phyloP scores from a whole-genome alignment of 2,888 invertebrate species.

The Lycophotia porphyrea region DNA sequence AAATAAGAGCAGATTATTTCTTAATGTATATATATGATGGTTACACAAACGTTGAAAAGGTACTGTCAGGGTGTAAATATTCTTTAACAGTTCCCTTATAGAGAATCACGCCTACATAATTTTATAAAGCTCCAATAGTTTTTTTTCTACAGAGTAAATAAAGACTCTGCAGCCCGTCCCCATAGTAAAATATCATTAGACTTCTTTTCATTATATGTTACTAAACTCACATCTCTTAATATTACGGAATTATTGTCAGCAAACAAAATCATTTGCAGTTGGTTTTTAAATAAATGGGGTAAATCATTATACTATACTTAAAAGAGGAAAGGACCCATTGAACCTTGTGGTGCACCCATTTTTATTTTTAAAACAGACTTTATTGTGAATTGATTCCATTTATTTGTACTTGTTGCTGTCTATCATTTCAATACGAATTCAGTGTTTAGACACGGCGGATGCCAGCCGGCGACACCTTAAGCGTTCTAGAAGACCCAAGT shows the following conservation, averaged over 20 bases:
- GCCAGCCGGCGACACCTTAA: background rate
- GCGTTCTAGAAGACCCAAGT: background rate
- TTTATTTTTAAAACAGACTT: no score
- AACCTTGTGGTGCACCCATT: no score
- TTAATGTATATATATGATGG: no score
- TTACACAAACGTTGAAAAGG: background rate
- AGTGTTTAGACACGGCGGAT: background rate
- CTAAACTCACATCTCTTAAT: background rate
- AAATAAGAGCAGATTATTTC: no score
- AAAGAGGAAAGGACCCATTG: background rate
- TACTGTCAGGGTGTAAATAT: background rate
- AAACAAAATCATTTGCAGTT: background rate
- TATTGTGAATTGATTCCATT: background rate
- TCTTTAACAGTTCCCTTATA: background rate
- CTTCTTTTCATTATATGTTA: background rate
- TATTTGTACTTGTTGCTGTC: background rate
- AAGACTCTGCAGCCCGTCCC: background rate
- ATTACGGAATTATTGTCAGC: background rate
- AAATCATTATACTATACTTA: background rate
- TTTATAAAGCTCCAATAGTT: background rate
- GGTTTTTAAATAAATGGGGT: background rate
- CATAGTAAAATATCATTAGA: background rate
- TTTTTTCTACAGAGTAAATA: background rate
- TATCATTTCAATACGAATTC: background rate
- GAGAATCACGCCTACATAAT: background rate